Percentiles rank a stretch among this genome's conserved stretches.
Conservation (phyloP, 1,140 invertebrate species). For the Drosophila navojoa region DNA sequence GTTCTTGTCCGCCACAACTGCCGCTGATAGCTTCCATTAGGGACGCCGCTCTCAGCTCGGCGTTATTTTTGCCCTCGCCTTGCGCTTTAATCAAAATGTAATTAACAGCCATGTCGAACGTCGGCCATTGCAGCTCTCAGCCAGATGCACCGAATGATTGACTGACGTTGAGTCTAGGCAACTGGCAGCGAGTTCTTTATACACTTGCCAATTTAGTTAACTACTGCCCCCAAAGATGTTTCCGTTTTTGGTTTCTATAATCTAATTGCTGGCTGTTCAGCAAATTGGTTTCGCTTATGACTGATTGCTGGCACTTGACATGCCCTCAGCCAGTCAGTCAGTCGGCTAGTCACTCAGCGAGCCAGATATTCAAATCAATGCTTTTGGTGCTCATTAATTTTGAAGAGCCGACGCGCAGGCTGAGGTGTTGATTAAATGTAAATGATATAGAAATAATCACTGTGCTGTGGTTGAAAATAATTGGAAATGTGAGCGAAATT, state of each 20-base stretch:
- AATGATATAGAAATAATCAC: not conserved
- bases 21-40: conserved; percentile 66
- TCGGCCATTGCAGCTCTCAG: conserved; percentile 35
- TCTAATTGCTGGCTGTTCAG: conserved; percentile 37
- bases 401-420: not conserved
- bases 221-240: conserved; percentile 13
- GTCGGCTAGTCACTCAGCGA: not conserved
- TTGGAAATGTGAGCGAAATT: not conserved
- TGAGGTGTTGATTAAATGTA: not conserved
- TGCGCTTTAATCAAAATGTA: conserved; percentile 80
- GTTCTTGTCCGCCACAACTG: conserved; percentile 33
- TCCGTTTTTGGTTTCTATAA: conserved; percentile 43
- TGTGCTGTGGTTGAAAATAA: not conserved
- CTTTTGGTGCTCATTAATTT: conserved; percentile 39
- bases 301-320: conserved; percentile 27
- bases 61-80: conserved; percentile 21
- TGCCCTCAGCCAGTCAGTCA: not conserved
- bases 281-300: conserved; percentile 50
- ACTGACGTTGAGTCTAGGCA: conserved; percentile 21
- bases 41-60: conserved; percentile 9
- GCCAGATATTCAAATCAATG: conserved; percentile 18
- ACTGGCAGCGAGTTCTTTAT: not conserved
- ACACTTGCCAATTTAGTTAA: conserved; percentile 13
- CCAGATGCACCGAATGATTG: conserved; percentile 39
- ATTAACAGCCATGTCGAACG: conserved; percentile 61